Base-by-base conservation (phyloP, 2,113 vertebrate genomes). In the Phaethon lepturus region DNA sequence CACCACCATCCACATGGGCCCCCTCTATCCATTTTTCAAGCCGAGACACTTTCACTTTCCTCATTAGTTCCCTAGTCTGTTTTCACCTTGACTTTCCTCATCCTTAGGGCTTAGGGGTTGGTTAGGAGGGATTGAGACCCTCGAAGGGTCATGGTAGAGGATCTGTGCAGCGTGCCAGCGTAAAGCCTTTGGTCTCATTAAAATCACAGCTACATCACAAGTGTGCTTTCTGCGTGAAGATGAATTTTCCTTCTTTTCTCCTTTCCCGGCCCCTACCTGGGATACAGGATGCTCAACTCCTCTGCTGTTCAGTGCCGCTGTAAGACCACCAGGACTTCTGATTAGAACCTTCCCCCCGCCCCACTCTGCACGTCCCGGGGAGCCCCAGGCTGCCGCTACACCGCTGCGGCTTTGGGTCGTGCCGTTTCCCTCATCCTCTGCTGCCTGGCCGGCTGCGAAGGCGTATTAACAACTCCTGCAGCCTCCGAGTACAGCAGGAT, bases 1-100 rank as follows among this genome's bases (percentile, higher is more conserved):
- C 40, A 23, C 15, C 2, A 1, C 56, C n/a, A 56, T 10, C 18
- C 45, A 44, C 19, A 16, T 0, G 1, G 22, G 28, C 9, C 2
- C 12, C 63, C 50, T 69, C 52, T 4, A 23, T 52, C 29, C 26
- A 9, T 55, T 85, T 81, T 74, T 69, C 40, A 89, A 33, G 23
- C 4, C 22, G 17, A 9, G 24, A 26, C 8, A 4, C 17, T 82
- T 76, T 73, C 16, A 28, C 25, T 73, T 90, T 74, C 24, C 31
- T 75, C 12, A 10, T 52, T 75, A 63, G 38, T 42, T 94, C 17
- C 66, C n/a, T 4, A 40, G 38, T 13, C 11, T 26, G 15, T 13
- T 93, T 84, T 68, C 18, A 7, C 33, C 17, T 38, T 47, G 13
- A 10, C 6, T 44, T 31, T 75, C 77, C 33, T 71, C 33, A 7